A percentile compares a stretch with the other conserved stretches of the same genome.
Conservation (phyloP, 1,140 invertebrate species). For the Holotrichia oblita region DNA sequence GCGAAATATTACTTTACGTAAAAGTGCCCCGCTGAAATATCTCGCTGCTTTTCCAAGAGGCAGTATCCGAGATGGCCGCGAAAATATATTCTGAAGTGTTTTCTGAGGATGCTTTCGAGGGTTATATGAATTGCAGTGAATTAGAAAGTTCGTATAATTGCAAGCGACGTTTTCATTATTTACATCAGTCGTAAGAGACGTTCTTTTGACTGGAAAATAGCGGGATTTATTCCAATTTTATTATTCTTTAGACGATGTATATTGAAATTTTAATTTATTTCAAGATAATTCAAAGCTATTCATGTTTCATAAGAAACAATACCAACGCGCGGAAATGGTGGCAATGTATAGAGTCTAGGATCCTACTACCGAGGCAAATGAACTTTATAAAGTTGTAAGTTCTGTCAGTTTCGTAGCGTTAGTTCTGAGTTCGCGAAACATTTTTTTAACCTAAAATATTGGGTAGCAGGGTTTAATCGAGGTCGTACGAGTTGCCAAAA, state of each 20-base stretch:
- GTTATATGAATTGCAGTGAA: conserved; percentile 10
- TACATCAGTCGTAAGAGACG: background rate
- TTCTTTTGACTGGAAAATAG: background rate
- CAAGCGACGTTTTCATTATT: background rate
- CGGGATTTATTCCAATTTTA: conserved; percentile 19
- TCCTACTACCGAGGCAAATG: too few relatives aligned
- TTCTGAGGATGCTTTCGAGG: conserved; percentile 9
- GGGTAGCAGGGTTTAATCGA: too few relatives aligned
- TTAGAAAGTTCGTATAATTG: conserved; percentile 25
- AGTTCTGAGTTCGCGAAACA: too few relatives aligned
- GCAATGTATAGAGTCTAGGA: too few relatives aligned
- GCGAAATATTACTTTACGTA: background rate
- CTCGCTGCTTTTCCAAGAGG: background rate
- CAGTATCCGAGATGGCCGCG: background rate
- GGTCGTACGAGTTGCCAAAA: too few relatives aligned
- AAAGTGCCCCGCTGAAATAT: background rate
- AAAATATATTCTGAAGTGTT: background rate
- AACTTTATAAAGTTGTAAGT: too few relatives aligned
- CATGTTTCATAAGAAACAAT: background rate
- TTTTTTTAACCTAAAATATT: too few relatives aligned
- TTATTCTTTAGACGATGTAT: background rate
- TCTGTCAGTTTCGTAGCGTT: too few relatives aligned
- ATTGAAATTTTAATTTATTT: background rate
- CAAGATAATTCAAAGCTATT: background rate
- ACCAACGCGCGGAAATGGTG: background rate